Percentiles rank a stretch among this genome's conserved stretches.
Conservation (phyloP, 2,888 invertebrate species). For the Ochropacha duplaris region DNA sequence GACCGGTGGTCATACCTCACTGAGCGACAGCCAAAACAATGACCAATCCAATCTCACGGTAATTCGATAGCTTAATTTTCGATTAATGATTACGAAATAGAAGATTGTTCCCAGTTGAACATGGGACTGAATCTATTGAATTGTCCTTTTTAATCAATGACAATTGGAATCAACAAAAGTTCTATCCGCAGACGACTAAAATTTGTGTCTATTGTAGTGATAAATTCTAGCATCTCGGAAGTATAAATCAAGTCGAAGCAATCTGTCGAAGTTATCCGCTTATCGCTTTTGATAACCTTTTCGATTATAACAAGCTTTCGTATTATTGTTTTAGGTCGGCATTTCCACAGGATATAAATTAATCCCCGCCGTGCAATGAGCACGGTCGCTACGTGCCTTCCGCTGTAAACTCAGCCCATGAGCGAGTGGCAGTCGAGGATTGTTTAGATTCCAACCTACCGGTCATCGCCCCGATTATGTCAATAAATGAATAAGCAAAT, state of each 20-base stretch:
- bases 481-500: conserved; percentile 1
- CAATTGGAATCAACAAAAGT: no score
- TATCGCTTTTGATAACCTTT: not conserved
- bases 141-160: no score
- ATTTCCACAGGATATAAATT: conserved; percentile 25
- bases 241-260: no score
- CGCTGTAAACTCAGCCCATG: conserved; percentile 48
- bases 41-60: conserved; percentile 44
- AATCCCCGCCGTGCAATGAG: conserved; percentile 34
- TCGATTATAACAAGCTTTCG: not conserved
- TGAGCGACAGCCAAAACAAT: conserved; percentile 55
- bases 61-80: conserved; percentile 46
- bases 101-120: not conserved
- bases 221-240: no score
- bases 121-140: not conserved
- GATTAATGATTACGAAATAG: conserved; percentile 27
- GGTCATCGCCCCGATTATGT: conserved; percentile 42
- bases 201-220: not conserved
- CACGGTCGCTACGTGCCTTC: conserved; percentile 68
- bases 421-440: conserved; percentile 36
- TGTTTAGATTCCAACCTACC: conserved; percentile 54
- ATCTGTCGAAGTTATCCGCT: no score
- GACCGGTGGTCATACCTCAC: conserved; percentile 49
- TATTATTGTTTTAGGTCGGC: conserved; percentile 2
- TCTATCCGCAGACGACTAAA: not conserved